These are phyloP conservation scores for Agonopterix alstromeriana DNA, from an alignment of 2,888 invertebrate genomes.

Conservation along the genomic window DNA sequence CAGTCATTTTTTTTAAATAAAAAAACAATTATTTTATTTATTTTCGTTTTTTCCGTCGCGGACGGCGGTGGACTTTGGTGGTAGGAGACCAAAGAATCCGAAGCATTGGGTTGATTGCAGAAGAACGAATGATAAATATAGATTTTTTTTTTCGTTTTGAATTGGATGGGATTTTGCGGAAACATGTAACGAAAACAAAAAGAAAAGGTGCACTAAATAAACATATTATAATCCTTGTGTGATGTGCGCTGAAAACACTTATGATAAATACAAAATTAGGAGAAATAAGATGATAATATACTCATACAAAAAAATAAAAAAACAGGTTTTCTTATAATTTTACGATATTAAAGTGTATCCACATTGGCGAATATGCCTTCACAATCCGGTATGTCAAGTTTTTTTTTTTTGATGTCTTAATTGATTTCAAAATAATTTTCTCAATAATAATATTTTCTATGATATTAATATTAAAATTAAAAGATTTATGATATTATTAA, in stretches of 20 bases:
- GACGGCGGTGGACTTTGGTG: conserved; percentile 72
- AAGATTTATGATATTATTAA: no score
- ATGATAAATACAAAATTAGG: conserved; percentile 19
- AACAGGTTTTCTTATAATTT: no score
- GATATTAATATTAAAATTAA: no score
- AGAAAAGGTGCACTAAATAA: conserved; percentile 75
- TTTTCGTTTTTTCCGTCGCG: conserved; percentile 76
- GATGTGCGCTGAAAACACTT: conserved; percentile 25
- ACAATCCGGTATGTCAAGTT: no score
- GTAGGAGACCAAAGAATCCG: conserved; percentile 63
- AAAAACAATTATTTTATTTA: conserved; percentile 25
- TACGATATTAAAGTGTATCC: no score
- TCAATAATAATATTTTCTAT: no score
- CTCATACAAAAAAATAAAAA: background rate
- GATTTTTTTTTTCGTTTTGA: conserved; percentile 27
- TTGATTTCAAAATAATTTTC: no score
- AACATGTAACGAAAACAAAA: conserved; percentile 75
- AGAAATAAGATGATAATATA: conserved; percentile 9
- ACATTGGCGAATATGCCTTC: no score
- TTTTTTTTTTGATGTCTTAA: no score
- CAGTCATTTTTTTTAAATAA: conserved; percentile 6
- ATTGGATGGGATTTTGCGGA: conserved; percentile 71
- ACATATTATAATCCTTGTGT: conserved; percentile 45
- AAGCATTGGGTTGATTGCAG: conserved; percentile 39
- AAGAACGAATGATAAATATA: conserved; percentile 17